A percentile compares a stretch with the other conserved stretches of the same genome.
Evolutionary conservation across 1,140 invertebrate species (phyloP).

Genomic region (Hestina assimilis): DNA sequence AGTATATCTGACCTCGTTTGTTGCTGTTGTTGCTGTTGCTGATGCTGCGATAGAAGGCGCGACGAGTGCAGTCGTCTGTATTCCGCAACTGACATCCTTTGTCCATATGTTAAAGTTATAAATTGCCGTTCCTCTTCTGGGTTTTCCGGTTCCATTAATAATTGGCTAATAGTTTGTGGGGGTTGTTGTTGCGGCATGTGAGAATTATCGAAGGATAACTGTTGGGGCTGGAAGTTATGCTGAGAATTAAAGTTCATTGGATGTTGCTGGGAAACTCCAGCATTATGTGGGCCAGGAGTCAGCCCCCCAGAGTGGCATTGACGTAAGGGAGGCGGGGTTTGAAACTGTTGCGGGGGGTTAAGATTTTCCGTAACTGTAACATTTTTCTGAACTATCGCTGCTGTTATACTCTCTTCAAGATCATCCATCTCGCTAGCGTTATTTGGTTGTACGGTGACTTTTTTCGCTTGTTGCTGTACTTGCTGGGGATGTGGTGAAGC

Average conservation of each 20-base stretch:
- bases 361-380: slow-evolving; percentile 49
- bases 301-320: slow-evolving; percentile 37
- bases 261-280: slow-evolving; percentile 34
- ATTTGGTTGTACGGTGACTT: slow-evolving; percentile 64
- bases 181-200: slow-evolving; percentile 44
- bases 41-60: slow-evolving; percentile 34
- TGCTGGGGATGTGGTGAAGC: slow-evolving; percentile 53
- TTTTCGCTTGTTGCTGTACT: slow-evolving; percentile 57
- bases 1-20: slow-evolving; percentile 39
- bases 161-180: slow-evolving; percentile 49
- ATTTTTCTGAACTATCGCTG: slow-evolving; percentile 69
- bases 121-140: slow-evolving; percentile 64
- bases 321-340: slow-evolving; percentile 47
- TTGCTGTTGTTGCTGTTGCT: slow-evolving; percentile 34
- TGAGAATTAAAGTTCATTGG: slow-evolving; percentile 48
- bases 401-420: slow-evolving; percentile 74
- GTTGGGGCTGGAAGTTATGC: slow-evolving; percentile 44
- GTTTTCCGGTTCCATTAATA: slow-evolving; percentile 56
- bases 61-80: slow-evolving; percentile 60
- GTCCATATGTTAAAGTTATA: slow-evolving; percentile 62
- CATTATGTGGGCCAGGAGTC: not conserved
- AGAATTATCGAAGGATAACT: slow-evolving; percentile 42
- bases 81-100: slow-evolving; percentile 67
- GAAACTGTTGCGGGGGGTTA: slow-evolving; percentile 46
- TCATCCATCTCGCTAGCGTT: slow-evolving; percentile 73